Evolutionary conservation across 2,888 invertebrate species (phyloP).

Genomic region (Phania funesta): DNA sequence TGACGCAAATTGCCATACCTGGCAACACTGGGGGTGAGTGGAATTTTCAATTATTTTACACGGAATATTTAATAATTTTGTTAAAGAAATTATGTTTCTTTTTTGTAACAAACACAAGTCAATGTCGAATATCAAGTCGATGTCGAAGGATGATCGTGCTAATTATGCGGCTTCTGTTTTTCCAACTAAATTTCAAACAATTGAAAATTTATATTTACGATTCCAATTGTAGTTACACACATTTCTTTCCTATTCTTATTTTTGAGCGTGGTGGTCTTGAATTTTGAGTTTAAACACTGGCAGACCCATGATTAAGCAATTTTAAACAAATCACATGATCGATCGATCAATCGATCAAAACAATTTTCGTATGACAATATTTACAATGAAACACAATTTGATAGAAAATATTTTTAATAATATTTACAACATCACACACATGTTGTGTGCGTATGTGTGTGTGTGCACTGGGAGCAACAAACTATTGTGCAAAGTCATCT

Average conservation of each 20-base stretch:
- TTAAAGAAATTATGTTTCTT: no score
- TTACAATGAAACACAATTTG: not conserved
- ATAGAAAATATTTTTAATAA: not conserved
- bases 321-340: conserved; percentile 13
- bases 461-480: not conserved
- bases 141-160: conserved; percentile 13
- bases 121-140: not conserved
- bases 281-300: conserved; percentile 1
- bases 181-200: conserved; percentile 5
- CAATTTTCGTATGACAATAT: conserved; percentile 13
- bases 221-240: not conserved
- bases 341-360: conserved; percentile 41
- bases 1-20: no score
- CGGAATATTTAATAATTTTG: no score
- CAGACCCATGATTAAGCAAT: conserved; percentile 48
- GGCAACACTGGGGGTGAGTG: no score
- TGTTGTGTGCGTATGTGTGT: no score
- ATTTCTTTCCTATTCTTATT: not conserved
- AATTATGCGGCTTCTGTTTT: conserved; percentile 3
- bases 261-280: conserved; percentile 30
- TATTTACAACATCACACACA: not conserved
- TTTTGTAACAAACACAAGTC: no score
- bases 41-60: no score
- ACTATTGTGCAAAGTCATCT: no score
- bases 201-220: conserved; percentile 3